Evolutionary conservation across 2,113 vertebrate genomes (phyloP).

Genomic region (Bubo bubo): DNA sequence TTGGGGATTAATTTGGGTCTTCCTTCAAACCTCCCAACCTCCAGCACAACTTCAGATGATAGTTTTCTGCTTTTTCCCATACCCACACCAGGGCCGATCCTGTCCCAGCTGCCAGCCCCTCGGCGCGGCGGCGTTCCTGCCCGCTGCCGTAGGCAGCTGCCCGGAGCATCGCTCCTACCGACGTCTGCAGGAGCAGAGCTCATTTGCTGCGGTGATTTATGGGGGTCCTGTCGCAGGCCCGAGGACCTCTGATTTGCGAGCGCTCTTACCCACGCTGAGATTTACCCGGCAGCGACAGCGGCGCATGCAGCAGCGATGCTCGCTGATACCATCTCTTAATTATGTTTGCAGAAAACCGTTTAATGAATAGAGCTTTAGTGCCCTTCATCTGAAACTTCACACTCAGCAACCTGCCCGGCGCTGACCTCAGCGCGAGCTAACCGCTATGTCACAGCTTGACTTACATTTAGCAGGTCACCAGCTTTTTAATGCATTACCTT

Average conservation of each 20-base stretch:
- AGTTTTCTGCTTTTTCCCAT: background rate
- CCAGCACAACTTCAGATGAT: background rate
- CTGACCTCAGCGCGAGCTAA: slow-evolving; percentile 41
- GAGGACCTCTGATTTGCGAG: slow-evolving; percentile 9
- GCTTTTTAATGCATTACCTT: slow-evolving; percentile 22
- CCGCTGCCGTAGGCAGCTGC: fast-evolving
- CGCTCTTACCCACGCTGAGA: background rate
- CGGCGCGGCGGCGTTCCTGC: fast-evolving
- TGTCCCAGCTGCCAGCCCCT: background rate
- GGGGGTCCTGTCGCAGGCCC: background rate
- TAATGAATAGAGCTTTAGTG: slow-evolving; percentile 57
- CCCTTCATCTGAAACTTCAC: slow-evolving; percentile 35
- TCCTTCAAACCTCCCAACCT: background rate
- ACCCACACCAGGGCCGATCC: fast-evolving
- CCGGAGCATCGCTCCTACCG: fast-evolving
- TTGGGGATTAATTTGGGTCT: background rate
- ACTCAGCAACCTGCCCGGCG: slow-evolving; percentile 22
- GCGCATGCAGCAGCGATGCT: background rate
- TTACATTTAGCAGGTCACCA: slow-evolving; percentile 33
- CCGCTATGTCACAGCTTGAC: slow-evolving; percentile 3
- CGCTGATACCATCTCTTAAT: slow-evolving; percentile 66
- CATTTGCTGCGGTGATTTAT: background rate
- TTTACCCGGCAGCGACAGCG: background rate
- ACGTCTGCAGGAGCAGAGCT: background rate
- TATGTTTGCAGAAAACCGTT: slow-evolving; percentile 61